Conservation (phyloP, 2,113 vertebrate genomes). For the Indri indri region DNA sequence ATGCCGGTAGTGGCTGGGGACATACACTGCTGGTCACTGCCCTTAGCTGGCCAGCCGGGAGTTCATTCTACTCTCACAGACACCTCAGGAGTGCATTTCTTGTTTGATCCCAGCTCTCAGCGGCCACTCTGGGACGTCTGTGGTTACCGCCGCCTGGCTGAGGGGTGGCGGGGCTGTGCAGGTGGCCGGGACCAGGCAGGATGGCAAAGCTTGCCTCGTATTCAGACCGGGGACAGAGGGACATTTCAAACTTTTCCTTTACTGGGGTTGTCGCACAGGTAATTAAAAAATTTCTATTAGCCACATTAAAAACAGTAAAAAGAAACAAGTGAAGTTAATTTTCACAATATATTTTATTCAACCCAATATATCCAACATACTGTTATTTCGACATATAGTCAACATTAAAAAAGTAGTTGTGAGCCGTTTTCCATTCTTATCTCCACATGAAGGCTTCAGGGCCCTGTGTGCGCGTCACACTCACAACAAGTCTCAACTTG, state of each 20-base stretch:
- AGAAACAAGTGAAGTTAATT: neutral
- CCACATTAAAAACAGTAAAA: neutral
- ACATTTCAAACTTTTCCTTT: accelerated
- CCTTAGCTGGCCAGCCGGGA: neutral
- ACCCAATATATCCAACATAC: no score
- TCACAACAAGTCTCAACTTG: accelerated
- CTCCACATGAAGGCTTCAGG: accelerated
- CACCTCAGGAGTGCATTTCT: neutral
- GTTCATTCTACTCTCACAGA: neutral
- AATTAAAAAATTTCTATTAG: neutral
- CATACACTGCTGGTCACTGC: conserved; percentile 17
- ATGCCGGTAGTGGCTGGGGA: neutral
- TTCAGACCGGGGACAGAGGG: accelerated
- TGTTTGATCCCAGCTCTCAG: neutral
- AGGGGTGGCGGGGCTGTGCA: neutral
- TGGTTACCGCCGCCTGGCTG: neutral
- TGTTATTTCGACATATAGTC: neutral
- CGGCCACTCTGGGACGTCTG: accelerated
- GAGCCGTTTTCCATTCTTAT: accelerated
- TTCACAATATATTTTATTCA: neutral
- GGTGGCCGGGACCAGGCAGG: accelerated
- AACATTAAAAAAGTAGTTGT: no score
- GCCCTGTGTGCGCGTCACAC: accelerated
- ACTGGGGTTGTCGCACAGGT: neutral
- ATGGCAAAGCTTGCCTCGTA: neutral